Conservation (phyloP, 2,797 vertebrate species). For the Tapera naevia region DNA sequence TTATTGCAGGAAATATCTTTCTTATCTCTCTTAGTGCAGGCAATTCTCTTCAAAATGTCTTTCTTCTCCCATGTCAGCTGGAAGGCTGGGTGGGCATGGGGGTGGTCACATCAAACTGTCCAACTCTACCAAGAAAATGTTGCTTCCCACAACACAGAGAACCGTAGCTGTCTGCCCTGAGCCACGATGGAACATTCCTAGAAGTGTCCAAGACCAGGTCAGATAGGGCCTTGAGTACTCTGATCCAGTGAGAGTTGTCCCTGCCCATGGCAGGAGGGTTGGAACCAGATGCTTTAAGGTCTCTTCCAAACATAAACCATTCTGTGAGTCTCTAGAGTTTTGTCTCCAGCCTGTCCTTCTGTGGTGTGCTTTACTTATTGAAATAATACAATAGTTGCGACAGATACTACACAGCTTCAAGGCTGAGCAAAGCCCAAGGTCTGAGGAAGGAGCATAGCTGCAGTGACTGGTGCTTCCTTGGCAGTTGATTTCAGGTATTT, state of each 20-base stretch:
- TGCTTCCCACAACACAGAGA: not conserved
- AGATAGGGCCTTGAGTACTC: too few species aligned
- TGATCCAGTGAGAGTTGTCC: too few species aligned
- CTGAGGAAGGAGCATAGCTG: not conserved
- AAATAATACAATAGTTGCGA: fast-evolving
- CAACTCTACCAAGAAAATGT: not conserved
- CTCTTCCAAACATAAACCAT: too few species aligned
- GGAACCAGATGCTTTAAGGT: too few species aligned
- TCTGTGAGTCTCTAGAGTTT: not conserved
- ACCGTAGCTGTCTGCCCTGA: not conserved
- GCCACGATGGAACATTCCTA: not conserved
- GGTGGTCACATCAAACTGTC: not conserved
- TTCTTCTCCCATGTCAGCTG: not conserved
- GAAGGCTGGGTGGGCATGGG: fast-evolving
- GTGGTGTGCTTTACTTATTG: not conserved
- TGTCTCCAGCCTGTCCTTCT: not conserved
- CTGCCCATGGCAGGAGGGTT: too few species aligned
- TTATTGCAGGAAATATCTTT: not conserved
- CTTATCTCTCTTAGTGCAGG: too few species aligned
- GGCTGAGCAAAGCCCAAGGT: not conserved
- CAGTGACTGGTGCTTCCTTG: not conserved
- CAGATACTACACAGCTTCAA: not conserved
- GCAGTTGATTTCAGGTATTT: not conserved
- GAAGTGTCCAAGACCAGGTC: too few species aligned
- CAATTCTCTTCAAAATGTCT: not conserved